A percentile compares a stretch with the other conserved stretches of the same genome.
phyloP scores from a whole-genome alignment of 2,113 vertebrate genomes.

The Zosterops borbonicus region DNA sequence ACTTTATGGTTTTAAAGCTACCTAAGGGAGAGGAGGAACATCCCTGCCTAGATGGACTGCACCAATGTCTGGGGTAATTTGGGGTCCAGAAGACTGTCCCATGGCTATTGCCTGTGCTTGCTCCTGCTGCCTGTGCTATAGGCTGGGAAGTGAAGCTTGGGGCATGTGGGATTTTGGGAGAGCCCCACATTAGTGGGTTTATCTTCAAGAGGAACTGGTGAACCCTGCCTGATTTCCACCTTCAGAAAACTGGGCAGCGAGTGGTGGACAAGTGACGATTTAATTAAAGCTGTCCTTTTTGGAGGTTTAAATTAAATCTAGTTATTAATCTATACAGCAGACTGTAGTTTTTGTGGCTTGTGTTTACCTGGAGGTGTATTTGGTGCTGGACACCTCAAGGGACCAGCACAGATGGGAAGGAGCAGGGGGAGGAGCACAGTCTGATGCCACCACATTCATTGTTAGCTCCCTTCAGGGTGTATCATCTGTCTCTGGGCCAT shows the following conservation, averaged over 20 bases:
- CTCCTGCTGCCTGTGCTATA: fast-evolving
- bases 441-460: background rate
- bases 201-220: background rate
- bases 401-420: background rate
- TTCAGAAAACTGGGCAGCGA: background rate
- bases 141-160: background rate
- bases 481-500: background rate
- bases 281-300: background rate
- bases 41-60: background rate
- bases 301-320: background rate
- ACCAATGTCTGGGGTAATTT: background rate
- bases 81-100: background rate
- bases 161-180: background rate
- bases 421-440: background rate
- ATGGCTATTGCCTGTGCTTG: background rate
- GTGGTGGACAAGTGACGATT: background rate
- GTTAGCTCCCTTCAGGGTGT: background rate
- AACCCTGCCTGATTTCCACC: background rate
- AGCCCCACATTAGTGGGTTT: background rate
- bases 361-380: background rate
- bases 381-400: fast-evolving
- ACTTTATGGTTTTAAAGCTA: background rate
- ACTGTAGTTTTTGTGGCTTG: background rate
- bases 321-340: background rate
- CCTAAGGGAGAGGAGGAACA: background rate